A percentile compares a stretch with the other conserved stretches of the same genome.
Conservation (phyloP, 2,113 vertebrate species). For the Pantherophis guttatus region DNA sequence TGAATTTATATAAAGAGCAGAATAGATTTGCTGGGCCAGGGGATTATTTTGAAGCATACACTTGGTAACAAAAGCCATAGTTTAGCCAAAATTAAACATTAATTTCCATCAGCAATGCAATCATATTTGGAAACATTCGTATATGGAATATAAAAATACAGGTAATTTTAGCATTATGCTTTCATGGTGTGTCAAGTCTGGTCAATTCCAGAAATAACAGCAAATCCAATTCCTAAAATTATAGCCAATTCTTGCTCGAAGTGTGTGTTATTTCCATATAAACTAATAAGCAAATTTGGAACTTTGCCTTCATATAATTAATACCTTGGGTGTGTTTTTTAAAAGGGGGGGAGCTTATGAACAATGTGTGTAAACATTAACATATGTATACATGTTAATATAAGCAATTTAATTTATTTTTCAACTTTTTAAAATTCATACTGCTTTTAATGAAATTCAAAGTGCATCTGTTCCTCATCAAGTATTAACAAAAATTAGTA, state of each 20-base stretch:
- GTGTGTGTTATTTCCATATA: neutral
- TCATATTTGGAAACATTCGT: neutral
- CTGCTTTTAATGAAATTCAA: neutral
- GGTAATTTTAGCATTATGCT: neutral
- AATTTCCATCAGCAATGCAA: neutral
- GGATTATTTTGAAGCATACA: neutral
- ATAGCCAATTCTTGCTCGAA: neutral
- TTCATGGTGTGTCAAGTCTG: neutral
- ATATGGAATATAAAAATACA: neutral
- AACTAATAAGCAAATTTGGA: neutral
- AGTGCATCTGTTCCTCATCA: neutral
- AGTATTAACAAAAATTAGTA: rapidly evolving
- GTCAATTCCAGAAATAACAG: slow-evolving; percentile 11
- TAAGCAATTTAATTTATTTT: neutral
- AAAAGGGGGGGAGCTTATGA: neutral
- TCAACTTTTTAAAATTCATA: neutral
- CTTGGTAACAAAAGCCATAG: neutral
- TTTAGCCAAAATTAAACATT: neutral
- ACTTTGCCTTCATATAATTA: neutral
- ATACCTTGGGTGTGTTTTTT: neutral
- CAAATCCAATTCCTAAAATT: neutral
- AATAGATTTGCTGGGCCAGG: neutral
- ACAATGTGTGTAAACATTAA: neutral
- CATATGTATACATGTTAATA: neutral
- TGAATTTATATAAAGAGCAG: slow-evolving; percentile 5